These are phyloP conservation scores for Metacarcinus magister DNA, from an alignment of 2,888 invertebrate species.

Conservation along the genomic window DNA sequence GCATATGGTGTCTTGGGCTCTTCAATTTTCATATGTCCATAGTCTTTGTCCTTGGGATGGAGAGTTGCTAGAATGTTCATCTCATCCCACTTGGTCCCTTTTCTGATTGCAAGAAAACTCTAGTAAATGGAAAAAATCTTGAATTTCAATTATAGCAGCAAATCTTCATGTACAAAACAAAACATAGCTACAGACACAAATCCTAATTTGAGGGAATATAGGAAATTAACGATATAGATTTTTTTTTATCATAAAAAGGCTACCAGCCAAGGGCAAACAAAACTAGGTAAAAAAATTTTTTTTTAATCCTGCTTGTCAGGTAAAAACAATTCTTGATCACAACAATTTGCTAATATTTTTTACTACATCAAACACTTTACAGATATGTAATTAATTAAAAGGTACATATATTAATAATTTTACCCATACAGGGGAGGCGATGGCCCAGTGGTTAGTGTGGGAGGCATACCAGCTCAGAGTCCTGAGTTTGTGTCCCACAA, in stretches of 20 bases:
- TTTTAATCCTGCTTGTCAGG: background rate
- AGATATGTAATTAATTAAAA: background rate
- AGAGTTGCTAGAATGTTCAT: conserved; percentile 99
- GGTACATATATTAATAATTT: background rate
- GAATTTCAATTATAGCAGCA: background rate
- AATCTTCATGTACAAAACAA: background rate
- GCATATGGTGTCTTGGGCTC: conserved; percentile 98
- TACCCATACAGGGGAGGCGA: background rate
- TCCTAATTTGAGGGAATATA: too few species aligned
- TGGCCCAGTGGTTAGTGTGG: too few species aligned
- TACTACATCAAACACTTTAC: background rate
- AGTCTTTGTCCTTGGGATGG: conserved; percentile 99
- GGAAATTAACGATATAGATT: background rate
- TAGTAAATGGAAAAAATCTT: background rate
- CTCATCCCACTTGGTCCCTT: conserved; percentile 95
- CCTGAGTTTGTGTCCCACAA: too few species aligned
- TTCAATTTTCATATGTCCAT: conserved; percentile 99
- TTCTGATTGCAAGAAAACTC: conserved; percentile 83
- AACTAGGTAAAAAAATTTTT: background rate
- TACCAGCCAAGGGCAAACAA: too few species aligned
- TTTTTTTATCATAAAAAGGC: too few species aligned
- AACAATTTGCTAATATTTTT: background rate
- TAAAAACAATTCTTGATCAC: background rate
- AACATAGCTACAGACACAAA: background rate
- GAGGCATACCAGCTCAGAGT: too few species aligned